These are phyloP conservation scores for Tetraodon nigroviridis DNA, from an alignment of 2,113 vertebrate species.

Conservation along the genomic window DNA sequence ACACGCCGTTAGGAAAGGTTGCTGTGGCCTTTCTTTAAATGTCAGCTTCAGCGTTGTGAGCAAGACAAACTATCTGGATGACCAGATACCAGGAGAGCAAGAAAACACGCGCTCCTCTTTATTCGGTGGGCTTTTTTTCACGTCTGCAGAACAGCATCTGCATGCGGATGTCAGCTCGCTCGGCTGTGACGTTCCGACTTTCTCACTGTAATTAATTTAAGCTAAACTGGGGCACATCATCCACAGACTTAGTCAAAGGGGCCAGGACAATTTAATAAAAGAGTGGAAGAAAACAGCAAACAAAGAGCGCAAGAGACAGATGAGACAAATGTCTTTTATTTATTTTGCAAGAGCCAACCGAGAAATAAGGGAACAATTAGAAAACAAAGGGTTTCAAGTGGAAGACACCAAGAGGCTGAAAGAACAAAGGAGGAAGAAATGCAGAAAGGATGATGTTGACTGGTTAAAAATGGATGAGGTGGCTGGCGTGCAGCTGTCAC, in stretches of 20 bases:
- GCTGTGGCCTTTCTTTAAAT: slow-evolving; percentile 1
- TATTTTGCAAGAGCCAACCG: slow-evolving; percentile 3
- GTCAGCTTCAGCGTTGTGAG: neutral
- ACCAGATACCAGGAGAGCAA: neutral
- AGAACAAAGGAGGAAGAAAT: slow-evolving; percentile 30
- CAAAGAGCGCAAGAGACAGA: slow-evolving; percentile 15
- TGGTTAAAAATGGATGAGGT: slow-evolving; percentile 61
- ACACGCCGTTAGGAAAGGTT: slow-evolving; percentile 1
- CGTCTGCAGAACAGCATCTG: no score
- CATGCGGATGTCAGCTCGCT: neutral
- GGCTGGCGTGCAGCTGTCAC: slow-evolving; percentile 43
- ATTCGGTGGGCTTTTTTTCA: neutral
- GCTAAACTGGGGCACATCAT: slow-evolving; percentile 27
- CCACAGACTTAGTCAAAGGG: slow-evolving; percentile 25
- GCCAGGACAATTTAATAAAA: neutral
- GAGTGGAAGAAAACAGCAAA: neutral
- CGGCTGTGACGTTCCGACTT: slow-evolving; percentile 4
- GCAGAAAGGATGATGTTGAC: slow-evolving; percentile 39
- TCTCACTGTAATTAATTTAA: slow-evolving; percentile 19
- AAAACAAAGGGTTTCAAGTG: neutral
- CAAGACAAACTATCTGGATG: neutral
- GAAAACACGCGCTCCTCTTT: neutral
- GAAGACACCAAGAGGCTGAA: neutral
- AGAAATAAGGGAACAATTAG: slow-evolving; percentile 4
- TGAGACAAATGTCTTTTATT: slow-evolving; percentile 9